A percentile compares a stretch with the other conserved stretches of the same genome.
Conservation (phyloP, 2,113 vertebrate species). For the Eonycteris spelaea region DNA sequence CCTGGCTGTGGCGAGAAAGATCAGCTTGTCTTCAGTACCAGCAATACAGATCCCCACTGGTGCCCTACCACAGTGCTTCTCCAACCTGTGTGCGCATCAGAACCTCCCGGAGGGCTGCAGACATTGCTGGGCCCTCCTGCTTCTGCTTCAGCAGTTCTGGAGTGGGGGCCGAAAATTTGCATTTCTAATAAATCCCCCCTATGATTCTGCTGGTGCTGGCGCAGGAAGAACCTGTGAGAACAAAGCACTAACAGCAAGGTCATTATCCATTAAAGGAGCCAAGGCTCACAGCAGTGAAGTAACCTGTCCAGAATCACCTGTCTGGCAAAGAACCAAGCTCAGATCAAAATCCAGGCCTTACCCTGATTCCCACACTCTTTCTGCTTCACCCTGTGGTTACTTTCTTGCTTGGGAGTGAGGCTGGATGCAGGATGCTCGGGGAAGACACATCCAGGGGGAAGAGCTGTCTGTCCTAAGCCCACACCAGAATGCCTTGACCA, state of each 20-base stretch:
- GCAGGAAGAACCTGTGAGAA: not conserved
- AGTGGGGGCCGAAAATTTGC: too few relatives aligned
- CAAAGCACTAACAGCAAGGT: fast-evolving
- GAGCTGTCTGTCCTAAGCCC: not conserved
- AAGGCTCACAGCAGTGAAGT: not conserved
- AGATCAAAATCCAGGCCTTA: not conserved
- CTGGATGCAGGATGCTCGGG: too few relatives aligned
- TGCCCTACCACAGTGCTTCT: too few relatives aligned
- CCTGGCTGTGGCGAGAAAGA: not conserved
- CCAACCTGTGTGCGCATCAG: not conserved
- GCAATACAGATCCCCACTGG: not conserved
- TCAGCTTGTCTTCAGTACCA: not conserved
- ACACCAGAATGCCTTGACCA: fast-evolving
- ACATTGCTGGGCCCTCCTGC: not conserved
- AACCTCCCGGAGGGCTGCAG: not conserved
- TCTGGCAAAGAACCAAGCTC: not conserved
- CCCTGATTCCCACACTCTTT: not conserved
- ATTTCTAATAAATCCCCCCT: not conserved
- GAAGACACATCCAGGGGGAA: not conserved
- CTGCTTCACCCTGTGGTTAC: not conserved
- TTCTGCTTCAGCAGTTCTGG: not conserved
- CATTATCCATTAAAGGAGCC: not conserved
- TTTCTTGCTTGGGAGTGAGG: not conserved
- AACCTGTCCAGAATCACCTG: not conserved
- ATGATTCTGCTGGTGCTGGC: not conserved